Conservation (phyloP, 2,797 vertebrate species). For the Ispidina lecontei region DNA sequence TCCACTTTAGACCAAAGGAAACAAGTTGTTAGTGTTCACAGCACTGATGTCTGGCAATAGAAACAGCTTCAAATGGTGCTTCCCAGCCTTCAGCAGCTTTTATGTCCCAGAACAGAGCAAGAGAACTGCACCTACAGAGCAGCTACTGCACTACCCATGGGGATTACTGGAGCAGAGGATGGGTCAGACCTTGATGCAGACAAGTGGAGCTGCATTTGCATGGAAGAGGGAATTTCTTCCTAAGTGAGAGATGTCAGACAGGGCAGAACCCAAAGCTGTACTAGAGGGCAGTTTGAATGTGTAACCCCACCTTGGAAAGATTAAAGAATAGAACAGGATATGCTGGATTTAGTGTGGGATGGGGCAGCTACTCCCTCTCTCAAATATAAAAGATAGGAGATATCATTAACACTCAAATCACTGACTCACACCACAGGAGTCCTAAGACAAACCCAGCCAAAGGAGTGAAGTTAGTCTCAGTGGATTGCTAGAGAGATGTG, state of each 20-base stretch:
- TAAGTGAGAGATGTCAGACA: not conserved
- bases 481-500: not conserved
- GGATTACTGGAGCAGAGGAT: not conserved
- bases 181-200: not conserved
- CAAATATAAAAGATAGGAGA: not conserved
- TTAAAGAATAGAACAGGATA: not conserved
- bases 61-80: not conserved
- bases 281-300: not conserved
- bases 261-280: not conserved
- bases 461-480: not conserved
- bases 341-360: not conserved
- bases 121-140: not conserved
- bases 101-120: not conserved
- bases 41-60: not conserved
- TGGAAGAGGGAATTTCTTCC: not conserved
- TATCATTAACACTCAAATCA: conserved; percentile 4
- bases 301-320: not conserved
- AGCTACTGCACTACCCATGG: not conserved
- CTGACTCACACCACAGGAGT: not conserved
- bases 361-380: not conserved
- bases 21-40: not conserved
- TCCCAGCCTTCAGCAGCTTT: not conserved
- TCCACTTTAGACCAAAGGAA: not conserved
- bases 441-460: not conserved
- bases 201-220: not conserved